Percentiles rank a stretch among this genome's conserved stretches.
Evolutionary conservation across 1,140 invertebrate genomes (phyloP).

Genomic region (Notospermus geniculatus): DNA sequence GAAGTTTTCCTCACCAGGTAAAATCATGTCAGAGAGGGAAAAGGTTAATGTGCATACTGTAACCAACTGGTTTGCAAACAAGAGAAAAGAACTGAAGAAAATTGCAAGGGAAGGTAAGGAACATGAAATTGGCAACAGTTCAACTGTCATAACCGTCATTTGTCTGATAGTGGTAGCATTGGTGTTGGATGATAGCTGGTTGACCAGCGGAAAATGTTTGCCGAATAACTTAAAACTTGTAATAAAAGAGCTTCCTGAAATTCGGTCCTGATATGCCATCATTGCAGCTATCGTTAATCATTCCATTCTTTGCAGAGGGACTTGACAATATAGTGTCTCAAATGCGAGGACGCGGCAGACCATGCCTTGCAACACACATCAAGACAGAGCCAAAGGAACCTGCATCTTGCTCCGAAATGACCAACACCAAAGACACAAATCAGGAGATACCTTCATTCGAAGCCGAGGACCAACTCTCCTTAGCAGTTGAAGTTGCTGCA

Average conservation of each 20-base stretch:
- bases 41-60: conserved; percentile 52
- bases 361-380: too few species aligned
- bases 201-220: neutral
- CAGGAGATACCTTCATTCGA: neutral
- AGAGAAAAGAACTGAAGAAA: conserved; percentile 55
- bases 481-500: conserved; percentile 13
- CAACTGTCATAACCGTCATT: too few species aligned
- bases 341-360: conserved; percentile 15
- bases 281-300: neutral
- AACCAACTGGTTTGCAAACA: conserved; percentile 57
- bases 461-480: neutral
- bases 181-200: neutral
- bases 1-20: conserved; percentile 29
- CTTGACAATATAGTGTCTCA: conserved; percentile 15
- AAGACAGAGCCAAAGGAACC: neutral
- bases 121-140: too few species aligned
- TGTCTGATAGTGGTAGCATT: too few species aligned
- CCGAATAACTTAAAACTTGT: too few species aligned
- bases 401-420: neutral
- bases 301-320: conserved; percentile 14
- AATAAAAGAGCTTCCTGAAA: too few species aligned
- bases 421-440: neutral
- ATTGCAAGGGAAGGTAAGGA: conserved; percentile 38
- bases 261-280: neutral
- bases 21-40: conserved; percentile 47